Base-by-base conservation (phyloP, 2,797 vertebrate species). In the Pseudotriccus pelzelni region DNA sequence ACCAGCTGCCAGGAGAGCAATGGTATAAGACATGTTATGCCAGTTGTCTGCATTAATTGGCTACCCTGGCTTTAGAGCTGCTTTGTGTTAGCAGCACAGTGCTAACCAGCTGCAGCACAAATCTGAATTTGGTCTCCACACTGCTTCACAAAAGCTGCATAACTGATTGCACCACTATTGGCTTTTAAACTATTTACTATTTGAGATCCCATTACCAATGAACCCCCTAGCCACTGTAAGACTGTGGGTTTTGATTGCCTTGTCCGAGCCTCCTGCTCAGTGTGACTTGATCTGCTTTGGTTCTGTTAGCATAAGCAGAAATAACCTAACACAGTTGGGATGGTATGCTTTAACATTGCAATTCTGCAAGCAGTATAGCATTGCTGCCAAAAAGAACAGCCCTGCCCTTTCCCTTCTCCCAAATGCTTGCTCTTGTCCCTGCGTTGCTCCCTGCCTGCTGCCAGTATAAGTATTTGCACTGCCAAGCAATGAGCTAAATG, bases 171-270 rank as follows among this genome's bases (percentile, higher is more conserved):
- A 58, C 62, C 14, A 0, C 77, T 66, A 11, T 27, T 79, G 59
- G 92, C 81, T 87, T 90, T 90, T 69, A 76, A 87, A 70, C 84
- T 74, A 22, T 67, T 84, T 78, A 37, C 78, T 87, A 15, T 60
- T 79, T 0, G 0, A 87, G 55, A 37, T 70, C 84, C 84, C 41
- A 41, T 85, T 87, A 60, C 18, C 68, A 79, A 6, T 28, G 63
- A 90, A 32, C 39, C 11, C 39, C 55, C 63, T 74, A 70, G 67
- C 32, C 37, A 18, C 44, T n/a, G 9, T 52, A 63, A 60, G 47
- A 24, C 23, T 8, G 24, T 10, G 25, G 21, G 7, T 43, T 81
- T 81, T 46, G 58, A 68, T 62, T 70, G 74, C 64, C 78, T 73
- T 66, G 58, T 44, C 90, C 41, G 66, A 85, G 19, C 67, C 28